Conservation (phyloP, 1,140 invertebrate species). For the Neodiprion lecontei region DNA sequence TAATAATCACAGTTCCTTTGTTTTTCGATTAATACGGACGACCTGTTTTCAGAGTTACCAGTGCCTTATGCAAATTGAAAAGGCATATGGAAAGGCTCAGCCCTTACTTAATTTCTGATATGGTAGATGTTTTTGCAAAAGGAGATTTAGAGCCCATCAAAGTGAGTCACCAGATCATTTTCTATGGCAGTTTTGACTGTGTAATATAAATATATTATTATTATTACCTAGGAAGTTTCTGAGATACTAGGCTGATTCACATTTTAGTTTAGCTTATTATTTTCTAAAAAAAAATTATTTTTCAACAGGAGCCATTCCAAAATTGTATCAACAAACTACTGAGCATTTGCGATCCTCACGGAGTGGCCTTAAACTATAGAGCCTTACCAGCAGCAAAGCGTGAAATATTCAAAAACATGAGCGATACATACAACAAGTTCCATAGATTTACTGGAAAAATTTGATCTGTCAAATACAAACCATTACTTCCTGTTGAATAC, state of each 20-base stretch:
- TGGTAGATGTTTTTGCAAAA: slow-evolving; percentile 14
- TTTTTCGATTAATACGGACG: neutral
- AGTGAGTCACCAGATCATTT: slow-evolving; percentile 10
- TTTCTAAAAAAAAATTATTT: too few relatives aligned
- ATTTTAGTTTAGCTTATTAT: too few relatives aligned
- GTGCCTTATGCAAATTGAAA: slow-evolving; percentile 26
- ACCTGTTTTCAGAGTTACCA: slow-evolving; percentile 20
- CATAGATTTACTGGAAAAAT: slow-evolving; percentile 31
- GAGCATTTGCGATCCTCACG: slow-evolving; percentile 26
- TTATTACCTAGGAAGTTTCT: too few relatives aligned
- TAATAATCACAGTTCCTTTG: neutral
- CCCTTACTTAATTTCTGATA: slow-evolving; percentile 27
- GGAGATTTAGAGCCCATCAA: slow-evolving; percentile 16
- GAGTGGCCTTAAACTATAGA: slow-evolving; percentile 20
- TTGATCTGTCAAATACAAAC: slow-evolving; percentile 5
- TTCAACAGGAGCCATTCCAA: slow-evolving; percentile 19
- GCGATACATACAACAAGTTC: slow-evolving; percentile 25
- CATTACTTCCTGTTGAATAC: too few relatives aligned
- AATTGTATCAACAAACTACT: slow-evolving; percentile 25
- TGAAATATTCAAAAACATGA: slow-evolving; percentile 26
- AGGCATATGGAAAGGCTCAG: slow-evolving; percentile 26
- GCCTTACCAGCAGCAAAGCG: slow-evolving; percentile 21
- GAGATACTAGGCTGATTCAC: too few relatives aligned
- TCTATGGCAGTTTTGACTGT: neutral
- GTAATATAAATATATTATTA: too few relatives aligned